Evolutionary conservation across 2,113 vertebrate species (phyloP).

Genomic region (Rafetus swinhoei): DNA sequence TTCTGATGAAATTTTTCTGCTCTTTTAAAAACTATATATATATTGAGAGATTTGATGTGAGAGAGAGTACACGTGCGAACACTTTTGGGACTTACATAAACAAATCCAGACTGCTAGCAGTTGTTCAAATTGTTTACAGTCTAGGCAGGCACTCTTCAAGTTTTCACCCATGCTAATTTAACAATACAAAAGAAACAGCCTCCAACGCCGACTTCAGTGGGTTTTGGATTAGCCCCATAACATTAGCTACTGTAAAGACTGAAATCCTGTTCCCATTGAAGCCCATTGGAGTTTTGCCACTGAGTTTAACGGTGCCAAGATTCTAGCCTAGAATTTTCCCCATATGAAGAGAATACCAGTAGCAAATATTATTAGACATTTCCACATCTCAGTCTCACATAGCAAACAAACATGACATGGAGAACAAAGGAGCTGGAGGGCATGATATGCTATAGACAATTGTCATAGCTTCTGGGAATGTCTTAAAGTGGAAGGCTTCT

Average conservation of each 20-base stretch:
- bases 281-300: background rate
- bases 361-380: background rate
- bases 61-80: background rate
- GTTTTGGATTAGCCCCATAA: background rate
- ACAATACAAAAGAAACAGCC: background rate
- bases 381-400: background rate
- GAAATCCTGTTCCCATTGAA: background rate
- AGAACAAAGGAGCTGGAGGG: background rate
- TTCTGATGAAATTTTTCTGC: accelerated
- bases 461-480: background rate
- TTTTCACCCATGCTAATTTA: background rate
- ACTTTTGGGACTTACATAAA: background rate
- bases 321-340: background rate
- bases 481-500: background rate
- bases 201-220: background rate
- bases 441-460: background rate
- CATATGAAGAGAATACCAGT: background rate
- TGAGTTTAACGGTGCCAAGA: background rate
- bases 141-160: background rate
- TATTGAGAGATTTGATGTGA: background rate
- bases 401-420: background rate
- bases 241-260: background rate
- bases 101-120: background rate
- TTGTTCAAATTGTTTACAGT: background rate
- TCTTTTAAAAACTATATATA: background rate